Percentiles rank a stretch among this genome's conserved stretches.
Conservation (phyloP, 2,113 vertebrate genomes). For the Stictonetta naevosa region DNA sequence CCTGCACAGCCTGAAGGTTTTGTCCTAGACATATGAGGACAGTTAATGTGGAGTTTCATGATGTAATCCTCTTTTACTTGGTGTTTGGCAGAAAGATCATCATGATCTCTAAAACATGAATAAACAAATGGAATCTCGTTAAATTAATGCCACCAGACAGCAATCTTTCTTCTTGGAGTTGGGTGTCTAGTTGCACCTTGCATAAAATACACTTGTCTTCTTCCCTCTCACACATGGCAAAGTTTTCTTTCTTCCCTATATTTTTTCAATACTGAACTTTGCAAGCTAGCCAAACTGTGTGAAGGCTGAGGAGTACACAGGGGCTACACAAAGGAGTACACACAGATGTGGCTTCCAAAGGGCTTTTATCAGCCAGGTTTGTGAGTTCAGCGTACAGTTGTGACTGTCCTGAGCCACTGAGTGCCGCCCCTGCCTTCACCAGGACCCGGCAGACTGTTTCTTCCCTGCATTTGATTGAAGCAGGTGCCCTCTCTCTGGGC, state of each 20-base stretch:
- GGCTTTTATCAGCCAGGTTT: too few relatives aligned
- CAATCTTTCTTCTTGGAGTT: background rate
- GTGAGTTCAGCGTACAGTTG: background rate
- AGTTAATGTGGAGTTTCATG: rapidly evolving
- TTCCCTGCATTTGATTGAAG: background rate
- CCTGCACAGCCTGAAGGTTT: background rate
- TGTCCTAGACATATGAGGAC: background rate
- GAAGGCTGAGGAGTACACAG: background rate
- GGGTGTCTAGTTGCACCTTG: background rate
- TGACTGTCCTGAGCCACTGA: background rate
- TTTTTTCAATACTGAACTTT: background rate
- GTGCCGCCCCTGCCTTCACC: background rate
- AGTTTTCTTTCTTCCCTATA: background rate
- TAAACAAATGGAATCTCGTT: background rate
- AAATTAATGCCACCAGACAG: background rate
- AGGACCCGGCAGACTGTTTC: background rate
- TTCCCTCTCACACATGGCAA: too few relatives aligned
- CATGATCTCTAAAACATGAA: background rate
- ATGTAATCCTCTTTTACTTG: background rate
- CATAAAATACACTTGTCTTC: background rate
- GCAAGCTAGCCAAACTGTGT: background rate
- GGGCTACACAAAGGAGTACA: too few relatives aligned
- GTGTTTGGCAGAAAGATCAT: rapidly evolving
- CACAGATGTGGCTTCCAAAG: background rate
- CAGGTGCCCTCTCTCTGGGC: background rate